Evolutionary conservation across 2,113 vertebrate genomes (phyloP), one percentile per base, ranked within the genome.

Genomic region (Silurus asotus): DNA sequence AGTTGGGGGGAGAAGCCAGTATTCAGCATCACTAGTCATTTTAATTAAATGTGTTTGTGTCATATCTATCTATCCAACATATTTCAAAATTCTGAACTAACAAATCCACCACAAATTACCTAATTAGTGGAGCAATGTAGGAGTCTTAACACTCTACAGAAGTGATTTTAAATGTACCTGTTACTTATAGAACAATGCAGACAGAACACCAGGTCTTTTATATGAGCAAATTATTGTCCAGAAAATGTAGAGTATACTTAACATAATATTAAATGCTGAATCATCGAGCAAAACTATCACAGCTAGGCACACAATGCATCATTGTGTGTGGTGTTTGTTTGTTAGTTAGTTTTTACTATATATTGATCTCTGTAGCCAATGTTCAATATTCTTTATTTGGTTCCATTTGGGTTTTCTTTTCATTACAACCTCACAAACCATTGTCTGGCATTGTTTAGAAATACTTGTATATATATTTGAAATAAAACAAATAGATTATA

Each of bases 381-480:
- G 5, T 25, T 80, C 10, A 19, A 17, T 0, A 56, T 14, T 45
- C n/a, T 45, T 25, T 11, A 20, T 45, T 45, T 72, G 28, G 5
- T 13, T 58, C n/a, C 51, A 70, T 56, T 56, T 56, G 51, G 25
- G 64, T 84, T 62, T 62, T 69, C 6, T 8, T 79, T 25, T 37
- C 37, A 37, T 37, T 55, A 15, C 7, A 75, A 51, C n/a, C 37
- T 45, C 4, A 19, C 8, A 3, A 62, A 48, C 25, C 64, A 51
- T 88, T 87, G 85, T 85, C 87, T 88, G 88, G 90, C 88, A 89
- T 88, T 88, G 84, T 84, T 19, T 51, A 37, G 15, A 51, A 25
- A 48, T 56, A 8, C 23, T 61, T 45, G n/a, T 37, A 37, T 37
- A 37, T 37, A 37, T 37, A 37, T 37, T 37, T 37, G 1, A 37